A percentile compares a stretch with the other conserved stretches of the same genome.
Conservation (phyloP, 2,113 vertebrate species). For the Eidolon helvum region DNA sequence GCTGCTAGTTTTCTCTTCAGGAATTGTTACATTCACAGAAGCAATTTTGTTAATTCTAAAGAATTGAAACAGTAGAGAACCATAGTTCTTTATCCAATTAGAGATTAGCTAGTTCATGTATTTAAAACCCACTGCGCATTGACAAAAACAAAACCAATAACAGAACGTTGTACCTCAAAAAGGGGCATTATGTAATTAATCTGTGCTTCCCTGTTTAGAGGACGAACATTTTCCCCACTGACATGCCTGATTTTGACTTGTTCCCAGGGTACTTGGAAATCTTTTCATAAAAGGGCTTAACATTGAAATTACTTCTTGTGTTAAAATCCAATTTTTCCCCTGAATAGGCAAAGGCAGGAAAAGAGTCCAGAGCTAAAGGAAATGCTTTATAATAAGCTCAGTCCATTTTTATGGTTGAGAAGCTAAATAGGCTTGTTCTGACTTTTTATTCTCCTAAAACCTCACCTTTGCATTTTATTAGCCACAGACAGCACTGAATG, state of each 20-base stretch:
- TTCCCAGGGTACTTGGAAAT: slow-evolving; percentile 49
- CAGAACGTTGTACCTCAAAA: background rate
- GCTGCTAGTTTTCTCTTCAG: slow-evolving; percentile 2
- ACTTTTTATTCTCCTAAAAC: slow-evolving; percentile 16
- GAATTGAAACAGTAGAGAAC: slow-evolving; percentile 27
- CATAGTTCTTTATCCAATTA: slow-evolving; percentile 39
- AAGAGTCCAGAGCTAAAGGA: slow-evolving; percentile 20
- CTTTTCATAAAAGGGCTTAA: slow-evolving; percentile 41
- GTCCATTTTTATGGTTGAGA: background rate
- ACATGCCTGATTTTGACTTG: slow-evolving; percentile 40
- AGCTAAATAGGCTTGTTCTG: slow-evolving; percentile 16
- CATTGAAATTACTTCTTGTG: slow-evolving; percentile 38
- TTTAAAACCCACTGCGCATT: slow-evolving; percentile 36
- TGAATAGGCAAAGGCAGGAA: slow-evolving; percentile 47
- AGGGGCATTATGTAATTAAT: slow-evolving; percentile 40
- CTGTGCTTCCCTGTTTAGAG: background rate
- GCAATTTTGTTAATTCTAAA: slow-evolving; percentile 56
- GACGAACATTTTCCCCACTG: slow-evolving; percentile 28
- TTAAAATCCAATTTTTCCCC: slow-evolving; percentile 63
- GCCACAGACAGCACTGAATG: background rate
- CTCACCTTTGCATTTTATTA: background rate
- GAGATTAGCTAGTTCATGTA: background rate
- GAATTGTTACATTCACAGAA: background rate
- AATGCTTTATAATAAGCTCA: slow-evolving; percentile 26
- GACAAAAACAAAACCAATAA: slow-evolving; percentile 41